A percentile compares a stretch with the other conserved stretches of the same genome.
Evolutionary conservation across 2,888 invertebrate genomes (phyloP).

Genomic region (Tetranychus truncatus): DNA sequence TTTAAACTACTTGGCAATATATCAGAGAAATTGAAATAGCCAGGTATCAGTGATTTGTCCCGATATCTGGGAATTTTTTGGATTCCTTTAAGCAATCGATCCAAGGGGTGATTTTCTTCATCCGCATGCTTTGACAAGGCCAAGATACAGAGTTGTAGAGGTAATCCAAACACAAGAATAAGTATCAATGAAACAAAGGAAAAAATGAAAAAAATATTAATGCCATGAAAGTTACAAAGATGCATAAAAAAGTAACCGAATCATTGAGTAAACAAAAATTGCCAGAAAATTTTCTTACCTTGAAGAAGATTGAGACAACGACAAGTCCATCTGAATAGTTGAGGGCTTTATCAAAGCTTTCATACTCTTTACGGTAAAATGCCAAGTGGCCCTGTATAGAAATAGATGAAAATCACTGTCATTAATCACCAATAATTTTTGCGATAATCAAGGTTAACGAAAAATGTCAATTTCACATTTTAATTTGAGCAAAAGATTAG

Average conservation of each 20-base stretch:
- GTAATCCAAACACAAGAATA: too few relatives aligned
- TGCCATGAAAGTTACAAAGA: too few relatives aligned
- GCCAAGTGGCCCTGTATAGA: background rate
- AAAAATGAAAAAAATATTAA: background rate
- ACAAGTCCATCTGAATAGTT: constrained; percentile 1
- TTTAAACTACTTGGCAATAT: background rate
- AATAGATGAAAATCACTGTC: background rate
- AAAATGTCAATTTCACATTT: too few relatives aligned
- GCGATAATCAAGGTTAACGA: too few relatives aligned
- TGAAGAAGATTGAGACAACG: background rate
- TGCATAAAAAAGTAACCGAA: background rate
- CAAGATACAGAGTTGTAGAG: background rate
- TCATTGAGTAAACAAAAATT: background rate
- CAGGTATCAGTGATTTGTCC: background rate
- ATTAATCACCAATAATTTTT: too few relatives aligned
- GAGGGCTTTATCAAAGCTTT: background rate
- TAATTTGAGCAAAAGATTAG: too few relatives aligned
- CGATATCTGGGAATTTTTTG: background rate
- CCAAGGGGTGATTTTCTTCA: background rate
- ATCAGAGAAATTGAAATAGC: background rate
- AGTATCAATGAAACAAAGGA: too few relatives aligned
- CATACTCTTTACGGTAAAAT: background rate
- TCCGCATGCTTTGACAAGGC: background rate
- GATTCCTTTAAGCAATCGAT: background rate
- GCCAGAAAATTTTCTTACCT: background rate